Base-by-base conservation (phyloP, 1,140 invertebrate species). In the Drosophila auraria region DNA sequence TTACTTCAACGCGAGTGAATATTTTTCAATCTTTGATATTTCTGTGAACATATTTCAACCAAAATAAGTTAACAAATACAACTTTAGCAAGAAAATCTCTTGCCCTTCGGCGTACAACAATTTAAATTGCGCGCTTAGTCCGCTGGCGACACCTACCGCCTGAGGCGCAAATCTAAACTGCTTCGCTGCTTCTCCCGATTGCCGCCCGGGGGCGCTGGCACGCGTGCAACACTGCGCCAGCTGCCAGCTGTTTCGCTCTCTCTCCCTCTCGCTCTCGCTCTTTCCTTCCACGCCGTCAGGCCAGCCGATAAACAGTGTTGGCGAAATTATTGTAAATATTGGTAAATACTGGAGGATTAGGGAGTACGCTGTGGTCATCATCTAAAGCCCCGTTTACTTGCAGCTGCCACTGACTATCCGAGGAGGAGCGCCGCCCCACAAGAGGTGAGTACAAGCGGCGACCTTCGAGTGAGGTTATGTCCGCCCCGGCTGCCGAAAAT, bases 201-300 rank as follows among this genome's bases (percentile, higher is more conserved):
- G 40, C 59, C 53, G 64, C 51, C 64, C 40, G 58, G 23, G 20
- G 64, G 66, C 66, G 66, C 64, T 56, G 38, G 17, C 7, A 25
- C 25, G 15, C 20, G 12, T 54, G 49, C 68, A 45, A 36, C 69
- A 25, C 56, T 47, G 47, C 15, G 7, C 17, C 2, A 11, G 30
- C 49, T 40, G 11, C 23, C 71, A 74, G 74, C 71, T 64, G 74
- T 50, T 50, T 25, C 11, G 3, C 15, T 3, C 20, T 47, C 23
- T 27, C 14, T 50, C 47, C 64, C 62, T 15, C 54, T 59, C 45
- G 20, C 64, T 66, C 69, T 83, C 30, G 25, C 64, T 64, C 69
- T 83, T 65, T 83, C 69, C 54, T 61, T 83, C 76, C 82, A 83
- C 81, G 76, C 60, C 75, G 63, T 63, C 79, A 68, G 58, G 66